These are phyloP conservation scores for Oncorhynchus gorbuscha DNA, from an alignment of 2,113 vertebrate genomes.

Conservation along the genomic window DNA sequence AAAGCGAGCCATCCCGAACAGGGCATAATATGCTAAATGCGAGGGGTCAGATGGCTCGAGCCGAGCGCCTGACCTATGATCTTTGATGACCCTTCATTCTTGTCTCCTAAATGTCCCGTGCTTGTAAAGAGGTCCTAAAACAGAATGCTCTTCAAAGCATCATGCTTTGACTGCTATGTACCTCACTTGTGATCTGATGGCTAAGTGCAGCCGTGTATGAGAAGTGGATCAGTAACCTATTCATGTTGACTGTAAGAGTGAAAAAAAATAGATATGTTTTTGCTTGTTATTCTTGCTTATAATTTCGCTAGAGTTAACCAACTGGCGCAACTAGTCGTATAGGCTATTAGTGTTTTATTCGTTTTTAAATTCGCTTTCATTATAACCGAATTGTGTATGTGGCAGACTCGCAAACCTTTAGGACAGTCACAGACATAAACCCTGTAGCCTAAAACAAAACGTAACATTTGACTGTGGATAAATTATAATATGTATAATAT, in stretches of 20 bases:
- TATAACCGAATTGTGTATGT: no score
- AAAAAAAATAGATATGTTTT: no score
- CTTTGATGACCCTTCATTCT: constrained; percentile 42
- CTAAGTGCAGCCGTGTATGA: neutral
- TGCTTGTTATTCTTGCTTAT: neutral
- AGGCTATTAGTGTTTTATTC: neutral
- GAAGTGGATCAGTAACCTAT: neutral
- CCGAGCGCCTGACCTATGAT: constrained; percentile 60
- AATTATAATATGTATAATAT: neutral
- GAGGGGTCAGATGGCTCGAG: constrained; percentile 50
- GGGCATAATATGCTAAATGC: constrained; percentile 44
- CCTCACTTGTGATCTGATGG: neutral
- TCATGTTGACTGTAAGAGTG: neutral
- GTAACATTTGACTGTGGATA: no score
- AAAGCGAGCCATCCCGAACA: neutral
- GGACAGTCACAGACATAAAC: no score
- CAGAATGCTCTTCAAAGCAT: constrained; percentile 10
- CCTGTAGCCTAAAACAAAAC: no score
- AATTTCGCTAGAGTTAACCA: neutral
- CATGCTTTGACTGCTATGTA: neutral
- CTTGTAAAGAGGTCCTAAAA: constrained; percentile 17
- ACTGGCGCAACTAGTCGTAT: neutral
- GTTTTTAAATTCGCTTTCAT: no score
- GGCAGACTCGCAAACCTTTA: no score
- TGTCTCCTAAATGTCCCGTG: constrained; percentile 18